These are phyloP conservation scores for Syndactyla subalaris DNA, from an alignment of 2,797 vertebrate species.

Conservation along the genomic window DNA sequence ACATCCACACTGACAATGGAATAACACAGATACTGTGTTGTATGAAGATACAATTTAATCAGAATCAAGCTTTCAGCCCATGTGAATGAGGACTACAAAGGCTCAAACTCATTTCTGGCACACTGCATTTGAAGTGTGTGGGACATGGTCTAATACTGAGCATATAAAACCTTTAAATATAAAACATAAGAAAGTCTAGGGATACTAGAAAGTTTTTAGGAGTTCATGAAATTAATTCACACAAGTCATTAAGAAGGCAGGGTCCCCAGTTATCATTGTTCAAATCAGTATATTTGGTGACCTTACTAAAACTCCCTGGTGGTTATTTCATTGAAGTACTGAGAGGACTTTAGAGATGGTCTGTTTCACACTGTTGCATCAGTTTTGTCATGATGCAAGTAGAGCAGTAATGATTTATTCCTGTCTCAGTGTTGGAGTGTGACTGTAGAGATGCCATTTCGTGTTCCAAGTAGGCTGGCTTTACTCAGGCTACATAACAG, in stretches of 20 bases:
- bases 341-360: background rate
- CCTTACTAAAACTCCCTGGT: background rate
- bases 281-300: background rate
- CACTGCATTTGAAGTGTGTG: background rate
- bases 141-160: background rate
- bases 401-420: background rate
- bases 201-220: background rate
- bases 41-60: background rate
- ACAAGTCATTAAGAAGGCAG: background rate
- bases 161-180: background rate
- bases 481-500: background rate
- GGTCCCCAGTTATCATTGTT: background rate
- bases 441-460: background rate
- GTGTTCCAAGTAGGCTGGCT: background rate
- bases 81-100: background rate
- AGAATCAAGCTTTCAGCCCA: background rate
- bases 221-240: background rate
- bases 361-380: background rate
- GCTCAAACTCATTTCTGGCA: background rate
- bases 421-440: background rate
- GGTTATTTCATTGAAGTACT: background rate
- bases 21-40: background rate
- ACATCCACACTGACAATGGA: background rate
- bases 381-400: background rate
- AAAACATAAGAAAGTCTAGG: background rate